These are phyloP conservation scores for Drosophila pandora DNA, from an alignment of 1,140 invertebrate species.

Conservation along the genomic window DNA sequence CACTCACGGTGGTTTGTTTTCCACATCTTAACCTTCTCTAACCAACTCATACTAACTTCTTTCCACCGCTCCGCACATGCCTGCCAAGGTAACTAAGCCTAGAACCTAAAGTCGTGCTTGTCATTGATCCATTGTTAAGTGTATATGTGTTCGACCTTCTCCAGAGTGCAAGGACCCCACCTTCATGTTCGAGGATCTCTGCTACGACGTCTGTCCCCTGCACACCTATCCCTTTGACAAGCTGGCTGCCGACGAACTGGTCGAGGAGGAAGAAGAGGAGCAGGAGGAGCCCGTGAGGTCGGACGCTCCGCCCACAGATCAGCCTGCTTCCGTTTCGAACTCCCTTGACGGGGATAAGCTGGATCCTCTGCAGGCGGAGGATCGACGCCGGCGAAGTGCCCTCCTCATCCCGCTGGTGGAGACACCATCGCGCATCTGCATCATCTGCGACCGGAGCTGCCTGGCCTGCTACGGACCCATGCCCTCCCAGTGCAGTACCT, in stretches of 20 bases:
- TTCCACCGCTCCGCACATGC: slow-evolving; percentile 5
- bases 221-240: slow-evolving; percentile 56
- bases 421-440: slow-evolving; percentile 44
- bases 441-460: slow-evolving; percentile 60
- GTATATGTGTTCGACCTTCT: not conserved
- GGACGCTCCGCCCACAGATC: slow-evolving; percentile 9
- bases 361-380: slow-evolving; percentile 66
- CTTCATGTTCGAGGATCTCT: slow-evolving; percentile 63
- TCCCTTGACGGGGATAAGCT: slow-evolving; percentile 32
- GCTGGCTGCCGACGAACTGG: slow-evolving; percentile 8
- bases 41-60: slow-evolving; percentile 10
- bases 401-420: slow-evolving; percentile 23
- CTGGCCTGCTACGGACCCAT: slow-evolving; percentile 62
- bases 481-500: slow-evolving; percentile 68
- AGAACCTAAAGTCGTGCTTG: not conserved
- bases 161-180: slow-evolving; percentile 62
- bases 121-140: not conserved
- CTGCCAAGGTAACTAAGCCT: slow-evolving; percentile 47
- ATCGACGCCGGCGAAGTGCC: slow-evolving; percentile 46
- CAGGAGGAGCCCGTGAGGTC: not conserved
- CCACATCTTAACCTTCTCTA: slow-evolving; percentile 22
- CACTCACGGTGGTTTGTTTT: not conserved
- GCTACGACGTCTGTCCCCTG: slow-evolving; percentile 65
- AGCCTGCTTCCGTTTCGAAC: slow-evolving; percentile 12
- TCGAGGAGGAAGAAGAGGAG: not conserved